Percentiles rank a stretch among this genome's conserved stretches.
Evolutionary conservation across 1,140 invertebrate genomes (phyloP).

Genomic region (Drosophila pruinosa): DNA sequence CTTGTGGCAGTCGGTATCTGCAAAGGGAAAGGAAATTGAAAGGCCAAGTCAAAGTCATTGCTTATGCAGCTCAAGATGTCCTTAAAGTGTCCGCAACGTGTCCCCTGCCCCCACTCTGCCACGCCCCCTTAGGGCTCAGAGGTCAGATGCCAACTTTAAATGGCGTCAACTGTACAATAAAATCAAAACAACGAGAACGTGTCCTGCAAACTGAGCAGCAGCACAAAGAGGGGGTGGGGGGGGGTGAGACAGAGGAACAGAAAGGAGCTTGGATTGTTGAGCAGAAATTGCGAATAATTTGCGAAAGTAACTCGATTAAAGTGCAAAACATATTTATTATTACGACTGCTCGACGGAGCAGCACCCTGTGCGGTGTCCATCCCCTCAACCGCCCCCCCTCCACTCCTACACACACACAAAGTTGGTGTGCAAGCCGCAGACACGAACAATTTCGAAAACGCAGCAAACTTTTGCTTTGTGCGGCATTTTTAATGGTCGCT

Average conservation of each 20-base stretch:
- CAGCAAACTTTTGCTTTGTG: conserved; percentile 68
- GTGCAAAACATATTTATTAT: background rate
- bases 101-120: conserved; percentile 7
- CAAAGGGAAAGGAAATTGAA: conserved; percentile 51
- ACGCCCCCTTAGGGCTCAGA: conserved; percentile 10
- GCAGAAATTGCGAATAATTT: background rate
- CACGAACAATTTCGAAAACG: conserved; percentile 62
- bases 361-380: background rate
- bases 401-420: conserved; percentile 8
- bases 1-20: conserved; percentile 79
- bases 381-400: background rate
- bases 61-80: conserved; percentile 63
- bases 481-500: conserved; percentile 62
- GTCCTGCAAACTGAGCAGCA: conserved; percentile 33
- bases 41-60: conserved; percentile 52
- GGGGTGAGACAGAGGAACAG: background rate
- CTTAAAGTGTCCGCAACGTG: conserved; percentile 73
- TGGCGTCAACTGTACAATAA: conserved; percentile 49
- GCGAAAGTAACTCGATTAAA: background rate
- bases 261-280: too few relatives aligned
- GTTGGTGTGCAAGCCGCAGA: conserved; percentile 5
- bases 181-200: conserved; percentile 62
- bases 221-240: background rate
- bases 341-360: background rate
- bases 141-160: conserved; percentile 31